Base-by-base conservation (phyloP, 2,797 vertebrate species). In the Peromyscus melanophrys region DNA sequence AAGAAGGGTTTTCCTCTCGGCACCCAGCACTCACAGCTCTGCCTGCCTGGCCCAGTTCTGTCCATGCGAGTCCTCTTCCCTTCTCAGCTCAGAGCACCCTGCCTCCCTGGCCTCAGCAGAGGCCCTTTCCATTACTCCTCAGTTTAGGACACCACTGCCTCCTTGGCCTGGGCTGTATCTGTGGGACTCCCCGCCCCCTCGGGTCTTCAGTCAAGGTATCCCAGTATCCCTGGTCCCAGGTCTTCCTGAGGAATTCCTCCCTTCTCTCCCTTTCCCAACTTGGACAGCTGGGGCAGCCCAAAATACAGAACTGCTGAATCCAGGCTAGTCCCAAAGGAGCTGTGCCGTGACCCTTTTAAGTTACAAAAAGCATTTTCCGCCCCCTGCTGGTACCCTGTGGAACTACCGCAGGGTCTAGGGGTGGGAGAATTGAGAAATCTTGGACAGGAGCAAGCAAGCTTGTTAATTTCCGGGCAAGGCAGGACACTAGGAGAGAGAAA, bases 351-450 rank as follows among this genome's bases (percentile, higher is more conserved):
- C 73, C 96, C 89, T 95, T 95, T 83, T 43, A 89, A 92, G 29
- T 31, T 75, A 87, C 69, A 59, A 23, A 95, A 80, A 75, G 96
- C 10, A 14, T 43, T 61, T 93, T 46, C 82, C 4, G 96, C 96
- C 96, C 97, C 96, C 96, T 97, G 89, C 96, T 94, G 98, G 96
- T 34, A 0, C 52, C 78, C 40, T 37, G 67, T 0, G 59, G 90
- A 84, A 97, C 89, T 89, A 92, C 52, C 83, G 1, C 11, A 0
- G 34, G 1, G 29, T 59, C 5, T 23, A 3, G 31, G 67, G 57
- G 67, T 23, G 11, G 7, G 71, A 37, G 43, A 8, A n/a, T 19
- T 2, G 27, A 16, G 1, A 1, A 52, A 17, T 46, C 69, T 34
- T 19, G 84, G 83, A 92, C 95, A 89, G 73, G 61, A n/a, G 63